A percentile compares a stretch with the other conserved stretches of the same genome.
Conservation (phyloP, 2,113 vertebrate genomes). For the Danionella cerebrum region DNA sequence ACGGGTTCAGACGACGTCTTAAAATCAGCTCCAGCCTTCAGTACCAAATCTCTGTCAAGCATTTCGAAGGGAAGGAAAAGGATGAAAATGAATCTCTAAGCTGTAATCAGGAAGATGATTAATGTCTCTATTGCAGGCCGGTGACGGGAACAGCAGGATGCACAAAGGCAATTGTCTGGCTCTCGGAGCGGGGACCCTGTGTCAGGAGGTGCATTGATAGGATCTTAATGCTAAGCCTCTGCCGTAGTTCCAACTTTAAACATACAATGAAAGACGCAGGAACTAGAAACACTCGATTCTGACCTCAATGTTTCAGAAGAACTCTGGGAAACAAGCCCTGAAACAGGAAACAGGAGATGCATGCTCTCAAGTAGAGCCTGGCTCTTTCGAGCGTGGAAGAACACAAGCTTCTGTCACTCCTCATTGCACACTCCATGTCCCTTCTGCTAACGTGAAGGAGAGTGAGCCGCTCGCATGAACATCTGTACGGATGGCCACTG, state of each 20-base stretch:
- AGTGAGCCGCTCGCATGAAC: conserved; percentile 4
- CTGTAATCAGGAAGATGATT: conserved; percentile 58
- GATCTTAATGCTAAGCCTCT: too few relatives aligned
- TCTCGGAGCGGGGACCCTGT: conserved; percentile 38
- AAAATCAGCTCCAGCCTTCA: conserved; percentile 18
- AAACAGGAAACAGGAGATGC: too few relatives aligned
- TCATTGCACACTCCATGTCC: not conserved
- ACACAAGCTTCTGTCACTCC: conserved; percentile 18
- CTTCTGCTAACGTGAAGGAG: conserved; percentile 36
- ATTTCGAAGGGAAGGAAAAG: conserved; percentile 1
- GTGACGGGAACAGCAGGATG: conserved; percentile 61
- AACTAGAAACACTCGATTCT: too few relatives aligned
- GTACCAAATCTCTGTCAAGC: conserved; percentile 2
- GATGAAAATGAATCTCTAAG: conserved; percentile 26
- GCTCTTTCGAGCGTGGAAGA: conserved; percentile 35
- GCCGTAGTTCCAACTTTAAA: too few relatives aligned
- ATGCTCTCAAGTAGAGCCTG: too few relatives aligned
- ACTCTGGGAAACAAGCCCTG: too few relatives aligned
- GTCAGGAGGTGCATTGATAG: too few relatives aligned
- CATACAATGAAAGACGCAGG: too few relatives aligned
- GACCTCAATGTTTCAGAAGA: too few relatives aligned
- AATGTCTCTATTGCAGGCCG: conserved; percentile 54
- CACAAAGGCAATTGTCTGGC: conserved; percentile 62
- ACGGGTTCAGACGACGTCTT: conserved; percentile 40
- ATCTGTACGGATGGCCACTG: conserved; percentile 17